Evolutionary conservation across 1,140 invertebrate species (phyloP), one percentile per base, ranked within the genome.

Genomic region (Drosophila yakuba): DNA sequence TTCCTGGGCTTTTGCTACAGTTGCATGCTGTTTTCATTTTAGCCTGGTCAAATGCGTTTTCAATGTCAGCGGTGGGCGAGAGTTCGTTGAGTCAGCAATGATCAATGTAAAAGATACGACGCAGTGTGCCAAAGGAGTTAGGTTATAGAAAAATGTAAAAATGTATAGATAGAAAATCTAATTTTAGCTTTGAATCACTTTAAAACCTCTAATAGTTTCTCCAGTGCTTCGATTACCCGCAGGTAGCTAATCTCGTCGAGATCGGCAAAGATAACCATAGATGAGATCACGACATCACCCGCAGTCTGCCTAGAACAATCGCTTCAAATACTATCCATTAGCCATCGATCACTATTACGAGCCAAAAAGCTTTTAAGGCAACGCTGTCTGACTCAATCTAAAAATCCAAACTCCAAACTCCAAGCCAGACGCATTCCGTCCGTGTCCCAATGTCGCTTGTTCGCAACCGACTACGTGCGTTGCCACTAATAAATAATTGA

Each of bases 401-500:
- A 43, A 11, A 32, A 35, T 43, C 56, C 39, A 20, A 45, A 52
- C 15, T 36, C 50, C 23, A n/a, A 45, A 52, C 32, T 36, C 50
- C 23, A n/a, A 35, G 48, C 59, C 59, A 61, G 59, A 61, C 59
- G 59, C 25, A 63, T 43, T 55, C 60, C 43, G 57, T 69, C 59
- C 28, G 64, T 43, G 59, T 55, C 66, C 44, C 50, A 43, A 17
- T 66, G 63, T 66, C 62, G 51, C 48, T 69, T 43, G 66, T 41
- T 66, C 61, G 28, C 14, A 28, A n/a, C 39, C 57, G 66, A 54
- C 71, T 83, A 86, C 83, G 83, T 86, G 83, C 83, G 83, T 88
- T 86, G 84, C 83, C 83, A 86, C 83, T 86, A 86, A 86, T 86
- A 86, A 86, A 86, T 86, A 86, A 86, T 86, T 86, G 83, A 86